These are phyloP conservation scores for Anabacerthia variegaticeps DNA, from an alignment of 2,797 vertebrate species.

Conservation along the genomic window DNA sequence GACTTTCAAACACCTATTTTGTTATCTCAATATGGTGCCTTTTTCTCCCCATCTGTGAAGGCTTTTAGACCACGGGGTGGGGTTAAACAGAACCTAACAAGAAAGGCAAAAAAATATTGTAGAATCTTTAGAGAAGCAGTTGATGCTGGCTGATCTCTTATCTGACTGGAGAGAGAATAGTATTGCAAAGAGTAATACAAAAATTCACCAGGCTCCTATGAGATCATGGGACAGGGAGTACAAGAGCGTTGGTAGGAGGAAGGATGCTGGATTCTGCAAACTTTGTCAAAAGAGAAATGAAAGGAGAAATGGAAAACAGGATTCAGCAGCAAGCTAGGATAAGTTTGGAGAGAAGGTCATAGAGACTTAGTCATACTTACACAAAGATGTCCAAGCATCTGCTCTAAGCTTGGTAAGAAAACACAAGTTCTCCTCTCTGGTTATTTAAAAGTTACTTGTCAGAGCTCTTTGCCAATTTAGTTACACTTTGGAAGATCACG, in stretches of 20 bases:
- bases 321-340: background rate
- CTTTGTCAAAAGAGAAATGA: background rate
- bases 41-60: background rate
- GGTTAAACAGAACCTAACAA: background rate
- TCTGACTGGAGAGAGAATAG: background rate
- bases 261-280: background rate
- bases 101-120: background rate
- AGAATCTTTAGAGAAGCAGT: background rate
- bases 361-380: slow-evolving; percentile 32
- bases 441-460: background rate
- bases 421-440: background rate
- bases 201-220: background rate
- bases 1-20: background rate
- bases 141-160: background rate
- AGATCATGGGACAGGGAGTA: background rate
- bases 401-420: background rate
- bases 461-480: background rate
- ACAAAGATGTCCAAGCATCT: slow-evolving; percentile 16
- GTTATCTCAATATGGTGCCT: rapidly evolving
- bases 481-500: background rate
- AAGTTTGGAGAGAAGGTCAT: slow-evolving; percentile 25
- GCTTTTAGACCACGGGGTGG: background rate
- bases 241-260: background rate
- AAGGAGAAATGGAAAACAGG: slow-evolving; percentile 30
- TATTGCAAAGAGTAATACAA: background rate